Evolutionary conservation across 2,888 invertebrate species (phyloP).

Genomic region (Watsonalla cultraria): DNA sequence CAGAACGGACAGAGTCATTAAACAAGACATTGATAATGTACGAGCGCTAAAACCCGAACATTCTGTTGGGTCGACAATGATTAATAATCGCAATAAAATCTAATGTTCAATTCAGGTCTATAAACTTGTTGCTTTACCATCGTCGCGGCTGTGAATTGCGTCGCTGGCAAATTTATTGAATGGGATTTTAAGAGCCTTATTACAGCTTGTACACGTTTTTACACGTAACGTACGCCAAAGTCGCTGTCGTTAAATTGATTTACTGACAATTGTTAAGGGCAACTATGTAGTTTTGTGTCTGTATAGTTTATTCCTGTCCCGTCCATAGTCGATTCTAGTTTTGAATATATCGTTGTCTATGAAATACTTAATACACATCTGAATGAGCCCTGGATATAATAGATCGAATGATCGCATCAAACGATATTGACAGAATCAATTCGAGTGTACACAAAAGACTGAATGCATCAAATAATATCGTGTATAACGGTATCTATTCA

Average conservation of each 20-base stretch:
- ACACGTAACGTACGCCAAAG: slow-evolving; percentile 10
- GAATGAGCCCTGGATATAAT: background rate
- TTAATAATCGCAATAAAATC: slow-evolving; percentile 11
- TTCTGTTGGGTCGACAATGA: slow-evolving; percentile 10
- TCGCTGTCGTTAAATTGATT: background rate
- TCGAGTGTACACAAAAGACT: no score
- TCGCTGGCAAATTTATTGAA: slow-evolving; percentile 28
- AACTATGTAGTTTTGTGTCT: background rate
- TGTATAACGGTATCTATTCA: background rate
- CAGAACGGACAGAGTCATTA: background rate
- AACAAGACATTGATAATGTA: no score
- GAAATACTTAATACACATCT: no score
- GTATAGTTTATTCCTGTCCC: no score
- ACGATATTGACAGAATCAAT: background rate
- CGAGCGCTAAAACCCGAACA: background rate
- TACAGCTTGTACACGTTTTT: slow-evolving; percentile 19
- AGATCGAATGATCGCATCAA: background rate
- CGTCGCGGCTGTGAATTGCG: slow-evolving; percentile 6
- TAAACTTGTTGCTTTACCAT: slow-evolving; percentile 1
- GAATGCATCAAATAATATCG: background rate
- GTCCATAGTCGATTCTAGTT: no score
- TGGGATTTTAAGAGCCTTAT: slow-evolving; percentile 24
- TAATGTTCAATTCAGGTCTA: slow-evolving; percentile 10
- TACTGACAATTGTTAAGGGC: background rate
- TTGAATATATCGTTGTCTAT: no score